Conservation (phyloP, 2,113 vertebrate species). For the Piprites chloris region DNA sequence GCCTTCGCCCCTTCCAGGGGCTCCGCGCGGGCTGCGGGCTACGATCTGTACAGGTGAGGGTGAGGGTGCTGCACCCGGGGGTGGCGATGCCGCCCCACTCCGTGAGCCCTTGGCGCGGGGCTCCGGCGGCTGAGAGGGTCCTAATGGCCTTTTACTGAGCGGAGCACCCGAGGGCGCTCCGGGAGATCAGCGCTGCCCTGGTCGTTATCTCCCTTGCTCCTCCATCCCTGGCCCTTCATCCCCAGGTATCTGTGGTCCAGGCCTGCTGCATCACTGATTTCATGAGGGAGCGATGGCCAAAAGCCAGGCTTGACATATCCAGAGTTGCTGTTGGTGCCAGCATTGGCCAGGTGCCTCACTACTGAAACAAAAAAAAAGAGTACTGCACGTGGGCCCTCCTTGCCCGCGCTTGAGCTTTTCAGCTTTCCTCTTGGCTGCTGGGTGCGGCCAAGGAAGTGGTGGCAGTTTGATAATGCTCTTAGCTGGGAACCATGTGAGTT, state of each 20-base stretch:
- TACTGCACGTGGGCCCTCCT: rapidly evolving
- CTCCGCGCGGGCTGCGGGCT: constrained; percentile 87
- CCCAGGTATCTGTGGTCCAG: no score
- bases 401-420: rapidly evolving
- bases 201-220: rapidly evolving
- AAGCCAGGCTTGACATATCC: not conserved
- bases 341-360: rapidly evolving
- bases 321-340: not conserved
- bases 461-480: not conserved
- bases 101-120: no score
- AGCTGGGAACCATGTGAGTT: not conserved
- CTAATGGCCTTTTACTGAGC: rapidly evolving
- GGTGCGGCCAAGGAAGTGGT: not conserved
- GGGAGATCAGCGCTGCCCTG: not conserved
- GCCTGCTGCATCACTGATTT: rapidly evolving
- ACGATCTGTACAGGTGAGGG: constrained; percentile 91
- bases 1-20: constrained; percentile 85
- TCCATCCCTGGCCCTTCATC: not conserved
- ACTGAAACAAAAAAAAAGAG: rapidly evolving
- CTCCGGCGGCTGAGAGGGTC: rapidly evolving
- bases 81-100: rapidly evolving
- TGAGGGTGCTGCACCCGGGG: rapidly evolving
- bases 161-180: rapidly evolving
- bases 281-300: not conserved
- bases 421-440: no score